These are phyloP conservation scores for Diplodus sargus DNA, from an alignment of 2,797 vertebrate species.

Conservation along the genomic window DNA sequence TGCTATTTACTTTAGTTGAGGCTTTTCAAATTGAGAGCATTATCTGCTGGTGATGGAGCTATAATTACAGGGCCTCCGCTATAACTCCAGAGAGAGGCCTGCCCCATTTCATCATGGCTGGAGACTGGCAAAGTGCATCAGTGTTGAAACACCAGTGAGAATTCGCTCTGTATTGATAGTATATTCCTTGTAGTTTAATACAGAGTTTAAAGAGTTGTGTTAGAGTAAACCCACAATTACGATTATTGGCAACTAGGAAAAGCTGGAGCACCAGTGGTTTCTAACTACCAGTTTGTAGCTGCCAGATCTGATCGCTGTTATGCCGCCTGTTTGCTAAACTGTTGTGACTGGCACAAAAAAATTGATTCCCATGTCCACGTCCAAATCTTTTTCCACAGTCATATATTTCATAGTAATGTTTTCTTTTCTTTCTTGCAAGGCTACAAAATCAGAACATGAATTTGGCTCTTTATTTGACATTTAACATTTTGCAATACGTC, in stretches of 20 bases:
- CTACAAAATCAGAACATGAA: neutral
- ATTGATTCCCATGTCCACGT: neutral
- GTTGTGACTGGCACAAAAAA: neutral
- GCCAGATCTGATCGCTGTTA: neutral
- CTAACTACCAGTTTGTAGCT: neutral
- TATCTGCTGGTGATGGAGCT: constrained; percentile 60
- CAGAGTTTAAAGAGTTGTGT: constrained; percentile 8
- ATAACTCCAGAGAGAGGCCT: constrained; percentile 39
- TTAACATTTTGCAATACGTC: no score
- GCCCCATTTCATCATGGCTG: constrained; percentile 36
- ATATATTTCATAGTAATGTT: neutral
- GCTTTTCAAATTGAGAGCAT: constrained; percentile 60
- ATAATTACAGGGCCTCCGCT: constrained; percentile 55
- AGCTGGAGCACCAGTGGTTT: neutral
- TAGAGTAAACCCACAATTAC: constrained; percentile 2
- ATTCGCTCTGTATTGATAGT: neutral
- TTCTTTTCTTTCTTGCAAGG: neutral
- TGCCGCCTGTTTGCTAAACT: neutral
- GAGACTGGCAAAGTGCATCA: constrained; percentile 15
- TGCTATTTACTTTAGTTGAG: constrained; percentile 60
- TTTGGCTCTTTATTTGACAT: neutral
- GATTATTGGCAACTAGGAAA: neutral
- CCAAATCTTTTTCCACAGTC: neutral
- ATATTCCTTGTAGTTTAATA: constrained; percentile 2
- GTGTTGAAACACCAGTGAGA: neutral